phyloP scores from a whole-genome alignment of 2,797 vertebrate genomes.

The Tangara arthus region DNA sequence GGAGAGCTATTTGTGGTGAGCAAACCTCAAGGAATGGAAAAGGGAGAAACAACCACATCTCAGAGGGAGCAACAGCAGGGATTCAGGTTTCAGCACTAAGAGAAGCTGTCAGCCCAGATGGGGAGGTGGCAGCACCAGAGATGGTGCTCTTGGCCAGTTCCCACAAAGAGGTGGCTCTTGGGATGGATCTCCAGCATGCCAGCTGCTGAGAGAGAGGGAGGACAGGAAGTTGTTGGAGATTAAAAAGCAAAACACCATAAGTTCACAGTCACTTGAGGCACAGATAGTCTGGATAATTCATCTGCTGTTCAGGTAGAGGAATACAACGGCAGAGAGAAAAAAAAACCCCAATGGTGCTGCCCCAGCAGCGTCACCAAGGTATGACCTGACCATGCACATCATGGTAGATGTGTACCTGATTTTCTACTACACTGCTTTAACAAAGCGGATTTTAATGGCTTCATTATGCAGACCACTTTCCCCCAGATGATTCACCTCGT shows the following conservation, averaged over 20 bases:
- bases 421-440: background rate
- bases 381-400: background rate
- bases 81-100: background rate
- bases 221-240: background rate
- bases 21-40: background rate
- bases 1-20: background rate
- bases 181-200: background rate
- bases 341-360: fast-evolving
- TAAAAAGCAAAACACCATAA: background rate
- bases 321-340: background rate
- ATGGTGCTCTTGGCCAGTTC: background rate
- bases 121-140: background rate
- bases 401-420: background rate
- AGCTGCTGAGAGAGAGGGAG: background rate
- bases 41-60: background rate
- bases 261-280: background rate
- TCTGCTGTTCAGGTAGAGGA: background rate
- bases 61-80: background rate
- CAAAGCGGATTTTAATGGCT: background rate
- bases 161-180: background rate
- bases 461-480: background rate
- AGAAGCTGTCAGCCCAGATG: background rate
- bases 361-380: background rate
- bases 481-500: background rate
- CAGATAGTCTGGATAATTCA: background rate